phyloP scores from a whole-genome alignment of 2,888 invertebrate genomes.

The Phortica okadai region DNA sequence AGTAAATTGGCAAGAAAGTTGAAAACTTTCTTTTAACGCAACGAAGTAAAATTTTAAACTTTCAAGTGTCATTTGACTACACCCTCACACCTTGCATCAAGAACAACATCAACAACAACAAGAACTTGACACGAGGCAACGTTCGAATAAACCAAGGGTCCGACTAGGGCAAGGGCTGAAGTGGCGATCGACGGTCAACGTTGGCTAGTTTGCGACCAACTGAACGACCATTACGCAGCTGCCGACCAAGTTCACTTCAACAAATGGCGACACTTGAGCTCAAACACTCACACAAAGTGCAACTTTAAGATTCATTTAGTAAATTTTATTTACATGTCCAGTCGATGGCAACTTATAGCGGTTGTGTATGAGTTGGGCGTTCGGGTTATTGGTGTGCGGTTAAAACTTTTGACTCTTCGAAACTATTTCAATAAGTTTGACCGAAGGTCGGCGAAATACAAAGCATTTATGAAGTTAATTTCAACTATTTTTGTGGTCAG shows the following conservation, averaged over 20 bases:
- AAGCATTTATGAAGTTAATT: not conserved
- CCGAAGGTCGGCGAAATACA: not conserved
- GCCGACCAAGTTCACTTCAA: slow-evolving; percentile 7
- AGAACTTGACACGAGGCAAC: too few relatives aligned
- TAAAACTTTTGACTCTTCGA: slow-evolving; percentile 17
- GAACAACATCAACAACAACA: not conserved
- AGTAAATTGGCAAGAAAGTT: not conserved
- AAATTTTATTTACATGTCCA: slow-evolving; percentile 16
- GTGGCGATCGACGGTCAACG: not conserved
- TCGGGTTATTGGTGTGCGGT: slow-evolving; percentile 2
- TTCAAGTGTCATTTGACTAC: slow-evolving; percentile 14
- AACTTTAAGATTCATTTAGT: slow-evolving; percentile 3
- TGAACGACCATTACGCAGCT: not conserved
- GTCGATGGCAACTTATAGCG: not conserved
- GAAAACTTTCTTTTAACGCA: slow-evolving; percentile 1
- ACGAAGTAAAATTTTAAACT: slow-evolving; percentile 5
- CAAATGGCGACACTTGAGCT: not conserved
- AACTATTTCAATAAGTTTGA: slow-evolving; percentile 21
- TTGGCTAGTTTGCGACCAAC: not conserved
- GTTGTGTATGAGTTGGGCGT: not conserved
- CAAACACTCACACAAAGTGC: not conserved
- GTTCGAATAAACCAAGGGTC: not conserved
- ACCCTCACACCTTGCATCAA: not conserved
- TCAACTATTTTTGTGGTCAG: not conserved
- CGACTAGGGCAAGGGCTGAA: too few relatives aligned